Evolutionary conservation across 2,797 vertebrate genomes (phyloP).

Genomic region (Periophthalmus magnuspinnatus): DNA sequence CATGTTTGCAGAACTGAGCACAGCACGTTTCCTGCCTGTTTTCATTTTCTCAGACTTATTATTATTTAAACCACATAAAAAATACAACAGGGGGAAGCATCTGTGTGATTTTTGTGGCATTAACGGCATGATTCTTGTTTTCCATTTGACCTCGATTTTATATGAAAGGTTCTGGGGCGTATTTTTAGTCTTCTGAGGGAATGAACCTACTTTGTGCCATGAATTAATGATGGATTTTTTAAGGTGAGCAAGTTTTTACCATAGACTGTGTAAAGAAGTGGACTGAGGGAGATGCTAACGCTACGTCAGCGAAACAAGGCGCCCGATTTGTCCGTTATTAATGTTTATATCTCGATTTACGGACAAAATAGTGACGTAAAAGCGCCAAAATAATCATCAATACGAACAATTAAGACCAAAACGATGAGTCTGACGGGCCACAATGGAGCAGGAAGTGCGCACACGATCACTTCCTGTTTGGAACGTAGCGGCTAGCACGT

Average conservation of each 20-base stretch:
- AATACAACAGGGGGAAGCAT: constrained; percentile 49
- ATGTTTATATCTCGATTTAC: too few relatives aligned
- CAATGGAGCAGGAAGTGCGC: too few relatives aligned
- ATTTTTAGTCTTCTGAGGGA: constrained; percentile 6
- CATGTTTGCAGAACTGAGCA: constrained; percentile 50
- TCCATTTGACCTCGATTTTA: constrained; percentile 32
- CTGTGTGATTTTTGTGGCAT: constrained; percentile 43
- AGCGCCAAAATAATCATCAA: too few relatives aligned
- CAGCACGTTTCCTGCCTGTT: constrained; percentile 56
- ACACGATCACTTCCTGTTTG: too few relatives aligned
- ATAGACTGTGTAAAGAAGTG: too few relatives aligned
- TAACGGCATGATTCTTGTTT: constrained; percentile 64
- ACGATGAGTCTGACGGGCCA: too few relatives aligned
- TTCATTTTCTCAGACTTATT: background rate
- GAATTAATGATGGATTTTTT: constrained; percentile 19
- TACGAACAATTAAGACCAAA: too few relatives aligned
- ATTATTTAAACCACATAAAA: background rate
- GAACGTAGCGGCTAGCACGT: too few relatives aligned
- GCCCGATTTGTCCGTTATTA: too few relatives aligned
- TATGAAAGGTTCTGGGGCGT: constrained; percentile 4
- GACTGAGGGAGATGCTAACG: too few relatives aligned
- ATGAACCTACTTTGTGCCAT: constrained; percentile 17
- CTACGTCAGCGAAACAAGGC: too few relatives aligned
- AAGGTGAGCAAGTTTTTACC: background rate
- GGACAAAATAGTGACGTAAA: too few relatives aligned